Percentiles rank a stretch among this genome's conserved stretches.
phyloP scores from a whole-genome alignment of 1,140 invertebrate species.

The Drosophila arizonae region DNA sequence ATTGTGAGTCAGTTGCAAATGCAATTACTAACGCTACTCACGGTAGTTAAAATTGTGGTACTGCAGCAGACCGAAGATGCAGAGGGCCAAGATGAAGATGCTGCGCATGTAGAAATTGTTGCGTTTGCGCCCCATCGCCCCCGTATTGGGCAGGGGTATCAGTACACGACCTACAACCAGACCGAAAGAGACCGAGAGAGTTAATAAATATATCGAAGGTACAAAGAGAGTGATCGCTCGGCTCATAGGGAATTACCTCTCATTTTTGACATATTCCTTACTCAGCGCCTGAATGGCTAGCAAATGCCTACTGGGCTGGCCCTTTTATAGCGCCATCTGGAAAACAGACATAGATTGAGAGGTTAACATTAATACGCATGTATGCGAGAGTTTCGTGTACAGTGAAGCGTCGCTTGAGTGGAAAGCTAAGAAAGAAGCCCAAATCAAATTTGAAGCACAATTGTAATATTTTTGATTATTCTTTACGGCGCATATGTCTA shows the following conservation, averaged over 20 bases:
- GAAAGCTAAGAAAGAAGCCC: no score
- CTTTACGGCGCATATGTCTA: no score
- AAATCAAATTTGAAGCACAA: no score
- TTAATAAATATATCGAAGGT: no score
- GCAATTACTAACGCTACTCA: slow-evolving; percentile 35
- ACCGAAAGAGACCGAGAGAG: no score
- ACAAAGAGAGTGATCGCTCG: neutral
- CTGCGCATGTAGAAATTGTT: slow-evolving; percentile 85
- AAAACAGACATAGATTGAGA: neutral
- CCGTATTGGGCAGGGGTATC: slow-evolving; percentile 79
- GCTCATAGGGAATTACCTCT: slow-evolving; percentile 44
- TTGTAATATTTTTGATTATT: no score
- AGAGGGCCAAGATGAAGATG: slow-evolving; percentile 86
- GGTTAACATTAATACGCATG: no score
- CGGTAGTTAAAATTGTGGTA: slow-evolving; percentile 87
- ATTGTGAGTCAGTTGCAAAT: slow-evolving; percentile 61
- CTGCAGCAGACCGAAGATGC: slow-evolving; percentile 88
- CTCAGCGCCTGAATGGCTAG: slow-evolving; percentile 24
- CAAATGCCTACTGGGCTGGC: slow-evolving; percentile 34
- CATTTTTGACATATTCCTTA: slow-evolving; percentile 64
- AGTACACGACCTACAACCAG: slow-evolving; percentile 65
- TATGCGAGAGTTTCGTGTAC: no score
- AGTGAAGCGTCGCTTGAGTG: no score
- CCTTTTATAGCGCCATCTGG: slow-evolving; percentile 56
- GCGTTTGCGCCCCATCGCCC: slow-evolving; percentile 75